Evolutionary conservation across 2,113 vertebrate genomes (phyloP), one percentile per base, ranked within the genome.

Genomic region (Nothobranchius kuhntae): DNA sequence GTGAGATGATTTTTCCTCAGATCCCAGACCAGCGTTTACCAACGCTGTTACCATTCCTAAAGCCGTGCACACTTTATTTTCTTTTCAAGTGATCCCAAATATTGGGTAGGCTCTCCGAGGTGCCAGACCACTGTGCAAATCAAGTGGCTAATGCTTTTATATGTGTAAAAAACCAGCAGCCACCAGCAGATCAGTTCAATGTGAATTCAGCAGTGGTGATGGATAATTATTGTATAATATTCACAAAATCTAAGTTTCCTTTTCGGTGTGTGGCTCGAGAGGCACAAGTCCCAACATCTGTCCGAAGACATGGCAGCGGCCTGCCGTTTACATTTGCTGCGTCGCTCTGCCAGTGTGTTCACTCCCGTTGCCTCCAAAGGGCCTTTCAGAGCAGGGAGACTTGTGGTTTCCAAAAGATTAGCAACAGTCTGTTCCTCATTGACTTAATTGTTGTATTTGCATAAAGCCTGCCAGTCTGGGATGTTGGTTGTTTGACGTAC

Each of bases 391-490:
- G 42, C 57, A 78, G 74, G 80, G 81, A 83, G 80, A 84, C 84
- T 69, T 87, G 90, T 73, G 87, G 87, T 89, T 88, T 87, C 71
- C 81, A 87, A 81, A 78, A 86, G 82, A 91, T 89, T 89, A 89
- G 84, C 83, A 89, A 87, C 84, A 88, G 86, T 81, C 87, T 90
- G 88, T 87, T 91, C 75, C 79, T 88, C 80, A 80, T 88, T 89
- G 83, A 80, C 84, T 89, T 80, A 82, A 86, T 80, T 83, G 78
- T 81, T 82, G 75, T 85, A 89, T 90, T 90, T 89, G 87, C 83
- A 91, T 88, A 90, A 87, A 89, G 84, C 68, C 87, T 87, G 87
- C 82, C 75, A 86, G 87, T 83, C 68, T 73, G 72, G 74, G 78
- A 87, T 61, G 52, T 81, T 82, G 61, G 70, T 75, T 70, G 77